Base-by-base conservation (phyloP, 2,888 invertebrate species). In the Phragmatobia fuliginosa region DNA sequence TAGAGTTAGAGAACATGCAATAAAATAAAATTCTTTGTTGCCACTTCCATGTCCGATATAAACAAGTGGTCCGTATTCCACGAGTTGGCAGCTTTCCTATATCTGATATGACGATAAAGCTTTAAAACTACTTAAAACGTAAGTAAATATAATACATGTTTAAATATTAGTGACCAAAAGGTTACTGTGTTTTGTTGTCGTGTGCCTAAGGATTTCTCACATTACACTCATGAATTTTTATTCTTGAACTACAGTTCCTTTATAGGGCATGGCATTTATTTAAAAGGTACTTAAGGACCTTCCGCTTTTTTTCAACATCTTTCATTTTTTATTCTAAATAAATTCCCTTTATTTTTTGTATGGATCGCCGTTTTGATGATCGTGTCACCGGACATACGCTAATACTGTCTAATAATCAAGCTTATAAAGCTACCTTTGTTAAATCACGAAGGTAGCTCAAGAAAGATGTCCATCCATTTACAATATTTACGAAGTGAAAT, bases 61-160 rank as follows among this genome's bases (percentile, higher is more conserved):
- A 74, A 76, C 66, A 70, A 76, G 79, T 63, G 67, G 71, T 64
- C 36, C 33, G 68, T 67, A 74, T 62, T 74, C 73, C 66, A 71
- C 61, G 10, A 62, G 66, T 70, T 72, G 76, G 60, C 72, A 68
- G 33, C 36, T 56, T 41, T 71, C 67, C 67, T 67, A 38, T 21
- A 32, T 64, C 11, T 56, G 8, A 67, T 33, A 49, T 66, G 14
- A 52, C 31, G 31, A 7, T 58, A 59, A 32, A 21, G 59, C 64
- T 65, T 56, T 10, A 11, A 5, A 65, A 38, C 25, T 36, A 36
- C 33, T 36, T 56, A 14, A 56, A n/a, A 56, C 31, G 16, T 62
- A 21, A n/a, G 62, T 4, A 25, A 65, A 56, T n/a, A n/a, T n/a
- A n/a, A n/a, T n/a, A 65, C 7, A 11, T 63, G 2, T 14, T 36